These are phyloP conservation scores for Altica lythri DNA, from an alignment of 2,888 invertebrate genomes.

Conservation along the genomic window DNA sequence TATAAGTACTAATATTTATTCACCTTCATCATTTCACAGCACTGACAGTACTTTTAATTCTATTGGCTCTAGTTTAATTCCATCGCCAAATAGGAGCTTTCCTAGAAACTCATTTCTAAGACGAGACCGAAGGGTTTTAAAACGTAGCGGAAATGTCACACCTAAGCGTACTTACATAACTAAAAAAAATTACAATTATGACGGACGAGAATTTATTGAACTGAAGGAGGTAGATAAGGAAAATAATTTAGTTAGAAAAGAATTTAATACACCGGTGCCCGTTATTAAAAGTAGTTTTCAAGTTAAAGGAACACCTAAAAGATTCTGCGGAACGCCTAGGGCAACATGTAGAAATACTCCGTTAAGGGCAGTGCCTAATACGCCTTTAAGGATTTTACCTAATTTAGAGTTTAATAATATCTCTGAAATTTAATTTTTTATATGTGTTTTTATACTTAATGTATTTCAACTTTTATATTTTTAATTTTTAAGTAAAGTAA, in stretches of 20 bases:
- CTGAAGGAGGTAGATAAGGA: slow-evolving; percentile 19
- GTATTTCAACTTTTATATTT: not conserved
- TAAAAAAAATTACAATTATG: slow-evolving; percentile 21
- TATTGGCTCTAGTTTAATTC: not conserved
- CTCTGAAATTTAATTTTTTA: not conserved
- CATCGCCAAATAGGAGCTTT: slow-evolving; percentile 15
- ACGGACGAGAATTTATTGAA: slow-evolving; percentile 11
- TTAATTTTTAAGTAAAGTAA: not conserved
- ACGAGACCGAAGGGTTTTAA: slow-evolving; percentile 18
- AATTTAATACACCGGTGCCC: slow-evolving; percentile 53
- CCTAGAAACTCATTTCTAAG: slow-evolving; percentile 16
- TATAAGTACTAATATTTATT: slow-evolving; percentile 18
- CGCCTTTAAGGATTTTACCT: not conserved
- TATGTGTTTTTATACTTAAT: not conserved
- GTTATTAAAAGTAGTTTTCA: slow-evolving; percentile 65
- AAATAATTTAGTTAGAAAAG: slow-evolving; percentile 7
- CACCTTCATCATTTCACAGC: slow-evolving; percentile 10
- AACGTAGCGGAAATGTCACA: slow-evolving; percentile 19
- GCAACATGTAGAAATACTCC: slow-evolving; percentile 64
- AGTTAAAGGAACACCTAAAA: slow-evolving; percentile 58
- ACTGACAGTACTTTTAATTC: slow-evolving; percentile 18
- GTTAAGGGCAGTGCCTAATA: slow-evolving; percentile 54
- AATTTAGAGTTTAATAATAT: too few relatives aligned
- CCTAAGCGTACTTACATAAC: slow-evolving; percentile 21
- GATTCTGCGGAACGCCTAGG: slow-evolving; percentile 59